Evolutionary conservation across 2,113 vertebrate genomes (phyloP), one percentile per base, ranked within the genome.

Genomic region (Rhinopomastus cyanomelas): DNA sequence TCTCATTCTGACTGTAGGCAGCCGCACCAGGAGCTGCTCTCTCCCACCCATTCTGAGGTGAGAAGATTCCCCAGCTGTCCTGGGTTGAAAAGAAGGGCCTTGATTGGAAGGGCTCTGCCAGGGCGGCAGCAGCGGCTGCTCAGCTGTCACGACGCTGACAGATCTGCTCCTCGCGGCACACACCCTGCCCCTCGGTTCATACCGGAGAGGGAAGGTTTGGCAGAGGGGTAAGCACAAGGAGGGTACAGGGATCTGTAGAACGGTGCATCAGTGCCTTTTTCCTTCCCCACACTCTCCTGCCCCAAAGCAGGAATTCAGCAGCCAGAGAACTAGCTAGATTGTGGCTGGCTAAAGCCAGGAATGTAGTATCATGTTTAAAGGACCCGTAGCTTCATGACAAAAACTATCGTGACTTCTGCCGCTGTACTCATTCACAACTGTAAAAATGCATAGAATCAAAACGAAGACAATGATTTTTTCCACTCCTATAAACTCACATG

Each of bases 21-120:
- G 37, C 60, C 37, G n/a, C 7, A 4, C 32, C 27, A 79, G 78
- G 55, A 92, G 80, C 16, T 68, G 46, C 51, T 42, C 69, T 92
- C 55, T 92, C 84, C 88, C 57, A 83, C 67, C 71, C 72, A 73
- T 7, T 1, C 8, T 0, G 0, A 71, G 30, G 59, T 56, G 30
- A 71, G 44, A 67, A 71, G 56, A 93, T 78, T 46, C 69, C 56
- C 91, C 82, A 85, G 87, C 64, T 91, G 56, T 77, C n/a, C n/a
- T n/a, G n/a, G n/a, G n/a, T n/a, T n/a, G n/a, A n/a, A n/a, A n/a
- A n/a, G n/a, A n/a, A n/a, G n/a, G n/a, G n/a, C n/a, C n/a, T n/a
- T n/a, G n/a, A n/a, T n/a, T n/a, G n/a, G n/a, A n/a, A n/a, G n/a
- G n/a, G n/a, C n/a, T n/a, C n/a, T n/a, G n/a, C n/a, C n/a, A n/a